Evolutionary conservation across 2,797 vertebrate genomes (phyloP).

Genomic region (Anolis apletophallus): DNA sequence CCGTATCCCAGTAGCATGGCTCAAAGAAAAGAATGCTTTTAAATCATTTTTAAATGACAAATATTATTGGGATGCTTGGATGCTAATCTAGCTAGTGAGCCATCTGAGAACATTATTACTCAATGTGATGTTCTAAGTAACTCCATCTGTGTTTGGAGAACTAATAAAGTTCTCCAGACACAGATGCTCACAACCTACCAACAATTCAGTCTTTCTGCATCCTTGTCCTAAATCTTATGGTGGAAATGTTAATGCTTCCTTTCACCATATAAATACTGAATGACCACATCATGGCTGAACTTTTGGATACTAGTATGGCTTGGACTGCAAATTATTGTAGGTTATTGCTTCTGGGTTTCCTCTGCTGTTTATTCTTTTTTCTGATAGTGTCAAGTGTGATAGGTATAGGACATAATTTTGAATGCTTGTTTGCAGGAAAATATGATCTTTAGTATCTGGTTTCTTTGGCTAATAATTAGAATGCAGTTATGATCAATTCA

Average conservation of each 20-base stretch:
- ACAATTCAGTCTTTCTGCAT: not conserved
- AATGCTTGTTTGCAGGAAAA: not conserved
- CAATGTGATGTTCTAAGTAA: not conserved
- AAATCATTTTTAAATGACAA: conserved; percentile 24
- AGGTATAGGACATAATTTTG: not conserved
- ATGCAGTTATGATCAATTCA: not conserved
- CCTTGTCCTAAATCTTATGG: not conserved
- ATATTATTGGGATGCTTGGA: not conserved
- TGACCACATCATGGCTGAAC: not conserved
- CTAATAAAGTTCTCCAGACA: not conserved
- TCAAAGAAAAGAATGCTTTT: not conserved
- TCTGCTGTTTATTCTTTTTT: not conserved
- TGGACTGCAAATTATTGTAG: no score
- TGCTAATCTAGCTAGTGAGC: not conserved
- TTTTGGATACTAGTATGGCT: not conserved
- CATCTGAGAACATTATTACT: not conserved
- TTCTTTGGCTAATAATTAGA: not conserved
- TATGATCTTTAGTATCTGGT: not conserved
- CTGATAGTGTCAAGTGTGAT: not conserved
- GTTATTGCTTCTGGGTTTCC: not conserved
- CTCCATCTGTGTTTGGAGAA: no score
- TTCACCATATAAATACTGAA: not conserved
- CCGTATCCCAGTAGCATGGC: not conserved
- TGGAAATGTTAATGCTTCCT: not conserved
- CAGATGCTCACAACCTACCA: not conserved